Conservation (phyloP, 2,113 vertebrate genomes). For the Phyllostomus hastatus region DNA sequence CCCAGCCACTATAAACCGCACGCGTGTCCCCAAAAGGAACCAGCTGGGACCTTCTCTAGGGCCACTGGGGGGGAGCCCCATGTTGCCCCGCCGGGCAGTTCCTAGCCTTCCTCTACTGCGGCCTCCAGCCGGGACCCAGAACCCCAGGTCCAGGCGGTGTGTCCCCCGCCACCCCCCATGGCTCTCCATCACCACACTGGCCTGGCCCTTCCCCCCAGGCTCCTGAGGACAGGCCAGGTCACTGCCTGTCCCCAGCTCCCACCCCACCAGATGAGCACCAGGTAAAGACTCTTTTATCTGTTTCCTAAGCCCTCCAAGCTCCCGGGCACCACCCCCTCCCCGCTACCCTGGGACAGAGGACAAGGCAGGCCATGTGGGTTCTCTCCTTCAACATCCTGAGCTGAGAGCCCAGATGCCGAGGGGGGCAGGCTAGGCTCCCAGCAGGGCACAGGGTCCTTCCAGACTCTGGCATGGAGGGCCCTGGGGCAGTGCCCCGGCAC, state of each 20-base stretch:
- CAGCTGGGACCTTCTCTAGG: background rate
- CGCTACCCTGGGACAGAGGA: background rate
- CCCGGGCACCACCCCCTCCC: background rate
- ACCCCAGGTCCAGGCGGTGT: background rate
- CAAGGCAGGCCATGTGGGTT: accelerated
- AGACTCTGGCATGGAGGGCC: background rate
- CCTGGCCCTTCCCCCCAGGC: background rate
- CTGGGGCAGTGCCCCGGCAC: accelerated
- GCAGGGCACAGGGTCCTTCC: no score
- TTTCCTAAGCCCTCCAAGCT: background rate
- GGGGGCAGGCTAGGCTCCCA: accelerated
- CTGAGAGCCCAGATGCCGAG: background rate
- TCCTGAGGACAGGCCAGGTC: background rate
- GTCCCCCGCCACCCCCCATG: background rate
- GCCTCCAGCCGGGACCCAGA: background rate
- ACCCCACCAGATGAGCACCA: background rate
- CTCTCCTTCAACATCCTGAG: background rate
- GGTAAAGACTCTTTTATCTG: background rate
- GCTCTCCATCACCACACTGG: background rate
- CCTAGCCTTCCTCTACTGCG: background rate
- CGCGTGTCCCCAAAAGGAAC: background rate
- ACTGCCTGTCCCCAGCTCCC: background rate
- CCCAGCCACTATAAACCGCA: accelerated
- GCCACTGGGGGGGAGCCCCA: background rate
- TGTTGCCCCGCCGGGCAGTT: accelerated